These are phyloP conservation scores for Tachuris rubrigastra DNA, from an alignment of 2,113 vertebrate genomes.

Conservation along the genomic window DNA sequence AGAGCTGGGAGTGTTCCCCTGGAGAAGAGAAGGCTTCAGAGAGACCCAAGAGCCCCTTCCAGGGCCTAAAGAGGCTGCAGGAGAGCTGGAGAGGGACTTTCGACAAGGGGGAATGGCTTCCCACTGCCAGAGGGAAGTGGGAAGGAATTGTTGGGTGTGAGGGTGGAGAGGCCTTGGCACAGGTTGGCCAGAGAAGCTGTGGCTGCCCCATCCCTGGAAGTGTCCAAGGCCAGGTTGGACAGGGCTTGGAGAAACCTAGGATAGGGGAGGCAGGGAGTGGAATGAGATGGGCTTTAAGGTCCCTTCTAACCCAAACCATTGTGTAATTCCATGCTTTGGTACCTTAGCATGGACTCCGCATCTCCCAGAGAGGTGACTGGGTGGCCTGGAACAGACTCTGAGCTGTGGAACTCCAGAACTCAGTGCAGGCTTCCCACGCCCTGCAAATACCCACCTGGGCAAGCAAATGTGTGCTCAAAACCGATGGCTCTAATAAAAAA, in stretches of 20 bases:
- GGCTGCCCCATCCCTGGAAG: not conserved
- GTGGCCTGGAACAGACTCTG: not conserved
- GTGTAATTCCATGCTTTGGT: not conserved
- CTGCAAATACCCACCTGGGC: not conserved
- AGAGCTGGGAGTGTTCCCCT: not conserved
- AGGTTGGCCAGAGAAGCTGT: not conserved
- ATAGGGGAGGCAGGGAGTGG: not conserved
- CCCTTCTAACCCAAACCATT: not conserved
- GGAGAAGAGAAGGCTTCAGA: not conserved
- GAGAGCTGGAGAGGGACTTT: not conserved
- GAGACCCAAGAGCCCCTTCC: fast-evolving
- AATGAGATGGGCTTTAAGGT: not conserved
- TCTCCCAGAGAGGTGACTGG: not conserved
- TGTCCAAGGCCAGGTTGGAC: not conserved
- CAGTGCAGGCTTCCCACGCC: not conserved
- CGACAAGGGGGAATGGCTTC: not conserved
- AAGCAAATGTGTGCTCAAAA: not conserved
- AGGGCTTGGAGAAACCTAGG: not conserved
- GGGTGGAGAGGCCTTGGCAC: too few species aligned
- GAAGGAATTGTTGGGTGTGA: not conserved
- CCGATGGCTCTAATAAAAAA: not conserved
- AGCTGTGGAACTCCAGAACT: not conserved
- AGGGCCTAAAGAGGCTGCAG: not conserved
- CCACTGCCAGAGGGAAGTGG: not conserved
- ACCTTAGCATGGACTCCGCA: not conserved